phyloP scores from a whole-genome alignment of 1,140 invertebrate genomes.

The Drosophila setifemur region DNA sequence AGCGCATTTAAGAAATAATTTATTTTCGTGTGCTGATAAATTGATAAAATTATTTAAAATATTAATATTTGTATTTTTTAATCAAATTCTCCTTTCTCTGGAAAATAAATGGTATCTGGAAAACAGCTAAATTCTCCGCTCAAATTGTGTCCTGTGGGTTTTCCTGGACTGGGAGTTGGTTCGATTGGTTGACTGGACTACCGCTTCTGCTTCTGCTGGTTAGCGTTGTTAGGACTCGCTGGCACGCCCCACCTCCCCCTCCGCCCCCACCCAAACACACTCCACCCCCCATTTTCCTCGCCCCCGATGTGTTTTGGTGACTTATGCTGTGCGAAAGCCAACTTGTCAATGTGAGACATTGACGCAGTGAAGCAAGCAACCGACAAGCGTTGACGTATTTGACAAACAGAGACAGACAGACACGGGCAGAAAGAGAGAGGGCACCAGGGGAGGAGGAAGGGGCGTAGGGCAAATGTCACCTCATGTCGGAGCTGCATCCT shows the following conservation, averaged over 20 bases:
- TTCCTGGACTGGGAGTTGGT: constrained; percentile 21
- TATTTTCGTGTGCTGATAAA: too few relatives aligned
- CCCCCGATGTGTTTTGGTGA: constrained; percentile 6
- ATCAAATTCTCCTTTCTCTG: too few relatives aligned
- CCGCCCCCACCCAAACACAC: not conserved
- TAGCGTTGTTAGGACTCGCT: constrained; percentile 39
- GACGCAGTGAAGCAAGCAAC: constrained; percentile 68
- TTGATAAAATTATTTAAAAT: too few relatives aligned
- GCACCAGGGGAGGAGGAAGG: not conserved
- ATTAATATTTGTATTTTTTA: too few relatives aligned
- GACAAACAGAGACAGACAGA: constrained; percentile 50
- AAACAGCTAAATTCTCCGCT: not conserved
- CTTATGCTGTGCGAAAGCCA: constrained; percentile 63
- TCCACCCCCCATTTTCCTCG: not conserved
- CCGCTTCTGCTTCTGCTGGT: constrained; percentile 26
- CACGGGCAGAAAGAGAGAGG: not conserved
- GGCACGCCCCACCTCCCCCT: not conserved
- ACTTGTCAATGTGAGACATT: constrained; percentile 72
- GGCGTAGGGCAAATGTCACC: constrained; percentile 29
- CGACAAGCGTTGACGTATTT: constrained; percentile 78
- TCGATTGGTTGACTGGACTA: constrained; percentile 40
- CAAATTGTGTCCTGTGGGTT: not conserved
- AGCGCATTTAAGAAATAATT: too few relatives aligned
- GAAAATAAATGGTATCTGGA: too few relatives aligned
- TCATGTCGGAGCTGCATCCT: constrained; percentile 14